Percentiles rank a stretch among this genome's conserved stretches.
phyloP scores from a whole-genome alignment of 2,888 invertebrate genomes.

The Lepidochitona cinerea region DNA sequence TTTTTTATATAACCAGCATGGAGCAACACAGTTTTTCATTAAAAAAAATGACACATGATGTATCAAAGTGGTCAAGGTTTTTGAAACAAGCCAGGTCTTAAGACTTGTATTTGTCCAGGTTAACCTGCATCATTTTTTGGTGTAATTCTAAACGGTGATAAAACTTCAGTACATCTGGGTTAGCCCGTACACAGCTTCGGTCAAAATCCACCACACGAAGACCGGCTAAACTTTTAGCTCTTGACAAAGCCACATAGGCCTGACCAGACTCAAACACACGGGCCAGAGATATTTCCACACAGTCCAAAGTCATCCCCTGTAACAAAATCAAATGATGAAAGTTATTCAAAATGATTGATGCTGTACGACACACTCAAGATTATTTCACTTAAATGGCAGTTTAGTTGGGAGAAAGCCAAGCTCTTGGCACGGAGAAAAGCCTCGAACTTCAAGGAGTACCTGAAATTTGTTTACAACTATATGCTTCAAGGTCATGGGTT shows the following conservation, averaged over 20 bases:
- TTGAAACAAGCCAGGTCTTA: no score
- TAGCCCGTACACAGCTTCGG: slow-evolving; percentile 88
- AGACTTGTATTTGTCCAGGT: slow-evolving; percentile 32
- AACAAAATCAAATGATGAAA: slow-evolving; percentile 32
- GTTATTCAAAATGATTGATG: no score
- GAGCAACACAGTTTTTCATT: neutral
- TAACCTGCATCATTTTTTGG: slow-evolving; percentile 46
- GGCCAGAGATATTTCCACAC: slow-evolving; percentile 93
- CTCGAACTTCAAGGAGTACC: no score
- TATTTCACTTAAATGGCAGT: no score
- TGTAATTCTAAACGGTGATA: slow-evolving; percentile 73
- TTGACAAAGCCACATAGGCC: slow-evolving; percentile 94
- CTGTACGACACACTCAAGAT: no score
- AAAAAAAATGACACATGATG: neutral
- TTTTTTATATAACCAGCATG: no score
- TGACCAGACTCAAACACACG: slow-evolving; percentile 96
- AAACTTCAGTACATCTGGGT: slow-evolving; percentile 86
- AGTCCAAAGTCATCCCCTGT: slow-evolving; percentile 95
- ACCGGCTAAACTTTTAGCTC: slow-evolving; percentile 89
- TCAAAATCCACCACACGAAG: slow-evolving; percentile 91
- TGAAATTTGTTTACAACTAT: no score
- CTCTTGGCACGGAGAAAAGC: no score
- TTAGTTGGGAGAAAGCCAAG: no score
- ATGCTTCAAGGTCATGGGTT: no score
- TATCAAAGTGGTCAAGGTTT: neutral